Evolutionary conservation across 2,888 invertebrate species (phyloP), one percentile per base, ranked within the genome.

Genomic region (Pristionchus maxplancki): DNA sequence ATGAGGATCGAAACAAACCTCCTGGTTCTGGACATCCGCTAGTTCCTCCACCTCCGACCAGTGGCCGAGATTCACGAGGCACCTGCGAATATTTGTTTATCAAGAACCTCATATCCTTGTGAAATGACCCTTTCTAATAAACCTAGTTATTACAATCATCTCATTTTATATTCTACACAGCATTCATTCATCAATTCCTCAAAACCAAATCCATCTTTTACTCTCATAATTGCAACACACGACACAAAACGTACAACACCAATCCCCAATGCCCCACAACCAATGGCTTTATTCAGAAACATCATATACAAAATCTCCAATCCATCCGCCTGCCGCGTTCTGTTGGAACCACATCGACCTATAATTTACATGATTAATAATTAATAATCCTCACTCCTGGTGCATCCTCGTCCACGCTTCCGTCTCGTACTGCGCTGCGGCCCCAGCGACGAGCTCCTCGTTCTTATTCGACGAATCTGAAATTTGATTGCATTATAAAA

Each of bases 361-460:
- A n/a, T n/a, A n/a, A 17, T 50, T 64, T 28, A 64, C 11, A 5
- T 20, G 15, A 31, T 24, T 50, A 82, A 50, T 28, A 15, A n/a
- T 6, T 34, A 3, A 1, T 82, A 28, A 58, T 20, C 37, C 87
- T 74, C 50, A 87, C 87, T 87, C 87, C 15, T 17, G 13, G 3
- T 62, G 50, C 87, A 87, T 87, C 20, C 34, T 87, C 48, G n/a
- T 71, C 71, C 87, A 87, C 11, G 40, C 62, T 28, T 85, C 64
- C 24, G 85, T 85, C 67, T 85, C 85, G 20, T 64, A 62, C 31
- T 64, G 62, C 0, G 64, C 85, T 1, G 34, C 31, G n/a, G 85
- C 53, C 17, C 28, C 64, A 20, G 62, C 85, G 40, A 85, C 24
- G 11, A 62, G 37, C 40, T 78, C 78, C 20, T n/a, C 78, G n/a